Evolutionary conservation across 2,797 vertebrate genomes (phyloP).

Genomic region (Xerus rutilus): DNA sequence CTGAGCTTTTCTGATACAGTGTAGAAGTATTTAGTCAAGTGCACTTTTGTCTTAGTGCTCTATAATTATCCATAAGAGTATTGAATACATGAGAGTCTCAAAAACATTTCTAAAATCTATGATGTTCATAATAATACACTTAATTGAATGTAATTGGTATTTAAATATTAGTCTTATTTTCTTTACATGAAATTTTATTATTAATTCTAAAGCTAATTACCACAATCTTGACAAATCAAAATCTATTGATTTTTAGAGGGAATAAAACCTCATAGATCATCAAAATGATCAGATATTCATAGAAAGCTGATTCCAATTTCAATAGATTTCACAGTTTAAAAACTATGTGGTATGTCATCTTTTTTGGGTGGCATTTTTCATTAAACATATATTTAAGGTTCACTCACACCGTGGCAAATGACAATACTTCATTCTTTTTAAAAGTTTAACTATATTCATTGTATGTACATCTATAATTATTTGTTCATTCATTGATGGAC

Average conservation of each 20-base stretch:
- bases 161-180: not conserved
- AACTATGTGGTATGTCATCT: not conserved
- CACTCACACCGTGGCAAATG: not conserved
- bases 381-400: not conserved
- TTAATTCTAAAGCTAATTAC: not conserved
- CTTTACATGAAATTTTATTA: not conserved
- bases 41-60: not conserved
- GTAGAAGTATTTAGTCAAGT: not conserved
- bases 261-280: not conserved
- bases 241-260: not conserved
- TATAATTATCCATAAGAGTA: not conserved
- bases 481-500: not conserved
- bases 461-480: not conserved
- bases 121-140: not conserved
- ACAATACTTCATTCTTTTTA: not conserved
- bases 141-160: not conserved
- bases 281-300: not conserved
- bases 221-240: not conserved
- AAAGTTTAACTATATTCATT: not conserved
- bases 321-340: not conserved
- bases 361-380: not conserved
- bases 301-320: not conserved
- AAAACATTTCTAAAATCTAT: not conserved
- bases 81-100: not conserved
- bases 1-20: not conserved